phyloP scores from a whole-genome alignment of 92 coral and sea anemone genomes.

The Paragorgia papillata region DNA sequence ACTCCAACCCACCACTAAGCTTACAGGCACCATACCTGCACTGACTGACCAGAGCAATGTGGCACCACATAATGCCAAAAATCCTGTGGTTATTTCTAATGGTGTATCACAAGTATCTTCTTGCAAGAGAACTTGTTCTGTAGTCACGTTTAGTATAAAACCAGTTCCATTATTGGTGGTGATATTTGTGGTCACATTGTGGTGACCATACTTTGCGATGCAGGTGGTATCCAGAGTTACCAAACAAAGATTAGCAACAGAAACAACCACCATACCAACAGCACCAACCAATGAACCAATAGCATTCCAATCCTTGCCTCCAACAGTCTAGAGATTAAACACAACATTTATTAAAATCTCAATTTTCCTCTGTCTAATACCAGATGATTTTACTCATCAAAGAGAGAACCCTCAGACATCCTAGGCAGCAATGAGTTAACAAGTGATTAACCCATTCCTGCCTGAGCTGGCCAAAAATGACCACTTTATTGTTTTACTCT shows the following conservation, averaged over 20 bases:
- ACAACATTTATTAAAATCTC: neutral
- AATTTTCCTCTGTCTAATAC: too few relatives aligned
- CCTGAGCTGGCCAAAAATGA: too few relatives aligned
- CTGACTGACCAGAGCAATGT: constrained; percentile 86
- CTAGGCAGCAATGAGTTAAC: too few relatives aligned
- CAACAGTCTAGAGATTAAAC: neutral
- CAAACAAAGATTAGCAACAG: constrained; percentile 55
- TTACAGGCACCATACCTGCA: constrained; percentile 72
- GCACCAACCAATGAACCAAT: constrained; percentile 55
- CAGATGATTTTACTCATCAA: too few relatives aligned
- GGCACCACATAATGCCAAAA: constrained; percentile 80
- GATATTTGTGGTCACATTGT: constrained; percentile 11
- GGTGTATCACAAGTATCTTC: constrained; percentile 48
- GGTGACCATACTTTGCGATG: neutral
- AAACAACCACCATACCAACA: constrained; percentile 66
- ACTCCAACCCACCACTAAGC: too few relatives aligned
- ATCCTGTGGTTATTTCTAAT: constrained; percentile 52
- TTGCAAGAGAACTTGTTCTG: neutral
- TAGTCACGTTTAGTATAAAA: neutral
- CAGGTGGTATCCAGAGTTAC: constrained; percentile 45
- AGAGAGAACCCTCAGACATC: too few relatives aligned
- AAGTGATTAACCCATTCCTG: too few relatives aligned
- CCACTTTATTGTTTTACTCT: too few relatives aligned
- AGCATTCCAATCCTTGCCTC: constrained; percentile 17
- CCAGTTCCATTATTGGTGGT: neutral